Conservation (phyloP, 1,140 invertebrate species). For the Popillia japonica region DNA sequence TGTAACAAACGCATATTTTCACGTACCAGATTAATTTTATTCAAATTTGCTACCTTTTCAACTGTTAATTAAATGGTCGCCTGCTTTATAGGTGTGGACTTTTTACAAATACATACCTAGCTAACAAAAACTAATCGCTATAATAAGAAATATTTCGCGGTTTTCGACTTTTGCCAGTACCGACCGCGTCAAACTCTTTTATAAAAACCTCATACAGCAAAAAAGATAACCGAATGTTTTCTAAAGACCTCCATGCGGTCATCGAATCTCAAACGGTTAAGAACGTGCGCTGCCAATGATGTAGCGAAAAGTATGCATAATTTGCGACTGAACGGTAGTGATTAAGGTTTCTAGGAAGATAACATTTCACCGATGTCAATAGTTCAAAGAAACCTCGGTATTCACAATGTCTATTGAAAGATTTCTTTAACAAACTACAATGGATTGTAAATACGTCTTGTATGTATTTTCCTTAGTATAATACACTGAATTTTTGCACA, state of each 20-base stretch:
- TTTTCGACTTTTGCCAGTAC: neutral
- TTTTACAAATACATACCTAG: too few species aligned
- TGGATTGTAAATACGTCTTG: neutral
- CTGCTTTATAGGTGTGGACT: neutral
- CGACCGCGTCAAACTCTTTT: neutral
- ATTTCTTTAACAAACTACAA: neutral
- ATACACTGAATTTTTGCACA: too few species aligned
- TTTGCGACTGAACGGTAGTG: neutral
- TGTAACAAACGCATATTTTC: neutral
- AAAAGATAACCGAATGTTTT: neutral
- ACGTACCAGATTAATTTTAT: neutral
- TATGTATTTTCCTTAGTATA: too few species aligned
- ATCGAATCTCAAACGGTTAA: neutral
- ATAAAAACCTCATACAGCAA: neutral
- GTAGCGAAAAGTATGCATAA: neutral
- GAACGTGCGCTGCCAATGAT: neutral
- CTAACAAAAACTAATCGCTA: neutral
- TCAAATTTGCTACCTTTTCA: neutral
- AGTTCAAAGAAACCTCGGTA: neutral
- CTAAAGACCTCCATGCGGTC: neutral
- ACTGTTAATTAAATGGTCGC: neutral
- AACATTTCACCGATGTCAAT: constrained; percentile 5
- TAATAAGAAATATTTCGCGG: neutral
- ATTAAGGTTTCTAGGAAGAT: neutral
- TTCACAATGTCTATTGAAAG: neutral